Evolutionary conservation across 2,888 invertebrate species (phyloP).

Genomic region (Lasioglossum malachurum): DNA sequence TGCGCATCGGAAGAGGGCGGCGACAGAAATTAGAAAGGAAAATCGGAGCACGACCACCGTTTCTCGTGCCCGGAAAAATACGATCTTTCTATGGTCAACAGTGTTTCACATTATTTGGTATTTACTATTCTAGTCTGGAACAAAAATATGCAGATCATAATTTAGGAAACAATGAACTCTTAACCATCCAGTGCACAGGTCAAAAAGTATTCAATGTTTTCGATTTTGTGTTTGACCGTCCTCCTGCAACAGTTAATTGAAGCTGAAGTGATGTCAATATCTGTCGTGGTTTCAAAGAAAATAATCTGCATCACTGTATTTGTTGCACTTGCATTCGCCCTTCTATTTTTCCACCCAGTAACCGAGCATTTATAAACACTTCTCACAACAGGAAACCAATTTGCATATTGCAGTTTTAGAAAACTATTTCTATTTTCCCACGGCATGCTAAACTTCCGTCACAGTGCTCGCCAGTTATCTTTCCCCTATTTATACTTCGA

Average conservation of each 20-base stretch:
- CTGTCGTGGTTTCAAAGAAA: neutral
- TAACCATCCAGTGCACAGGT: too few relatives aligned
- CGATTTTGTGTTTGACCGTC: neutral
- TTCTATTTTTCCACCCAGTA: too few relatives aligned
- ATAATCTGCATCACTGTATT: too few relatives aligned
- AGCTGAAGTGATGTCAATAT: neutral
- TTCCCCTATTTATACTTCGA: neutral
- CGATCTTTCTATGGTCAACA: neutral
- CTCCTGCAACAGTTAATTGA: neutral
- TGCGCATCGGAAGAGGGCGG: constrained; percentile 25
- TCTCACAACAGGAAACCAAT: neutral
- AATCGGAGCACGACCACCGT: neutral
- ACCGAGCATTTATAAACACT: neutral
- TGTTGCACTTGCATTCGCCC: neutral
- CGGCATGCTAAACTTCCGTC: neutral
- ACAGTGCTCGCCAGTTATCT: neutral
- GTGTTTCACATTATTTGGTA: neutral
- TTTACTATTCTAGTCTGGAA: neutral
- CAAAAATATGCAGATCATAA: too few relatives aligned
- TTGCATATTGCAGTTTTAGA: neutral
- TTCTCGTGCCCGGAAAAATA: neutral
- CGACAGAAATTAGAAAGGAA: constrained; percentile 40
- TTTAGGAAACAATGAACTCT: too few relatives aligned
- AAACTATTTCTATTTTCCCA: neutral
- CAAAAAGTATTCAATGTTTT: too few relatives aligned